Evolutionary conservation across 2,888 invertebrate genomes (phyloP).

Genomic region (Morinoia aosen): DNA sequence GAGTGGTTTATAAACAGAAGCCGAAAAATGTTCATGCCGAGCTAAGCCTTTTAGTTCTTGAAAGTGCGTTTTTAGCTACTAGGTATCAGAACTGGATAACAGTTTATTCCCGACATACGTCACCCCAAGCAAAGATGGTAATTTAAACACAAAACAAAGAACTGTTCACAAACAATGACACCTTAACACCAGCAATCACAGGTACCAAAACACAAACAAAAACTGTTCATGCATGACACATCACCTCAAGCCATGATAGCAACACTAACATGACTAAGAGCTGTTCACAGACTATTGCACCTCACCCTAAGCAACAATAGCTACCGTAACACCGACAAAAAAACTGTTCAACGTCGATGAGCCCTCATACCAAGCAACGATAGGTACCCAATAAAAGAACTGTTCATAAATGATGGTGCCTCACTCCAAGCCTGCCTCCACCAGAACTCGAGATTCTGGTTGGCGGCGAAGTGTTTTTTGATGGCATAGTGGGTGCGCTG

Average conservation of each 20-base stretch:
- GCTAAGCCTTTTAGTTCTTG: neutral
- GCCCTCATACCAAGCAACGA: neutral
- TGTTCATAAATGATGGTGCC: constrained; percentile 64
- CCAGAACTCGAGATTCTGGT: constrained; percentile 89
- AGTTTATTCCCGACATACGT: neutral
- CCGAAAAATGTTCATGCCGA: neutral
- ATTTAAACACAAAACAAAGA: neutral
- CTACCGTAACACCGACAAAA: neutral
- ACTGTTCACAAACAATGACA: too few relatives aligned
- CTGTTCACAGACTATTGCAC: too few relatives aligned
- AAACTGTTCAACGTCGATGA: too few relatives aligned
- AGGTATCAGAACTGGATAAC: neutral
- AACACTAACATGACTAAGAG: too few relatives aligned
- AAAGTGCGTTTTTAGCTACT: neutral
- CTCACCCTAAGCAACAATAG: neutral
- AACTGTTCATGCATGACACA: constrained; percentile 64
- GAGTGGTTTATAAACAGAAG: neutral
- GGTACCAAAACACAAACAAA: too few relatives aligned
- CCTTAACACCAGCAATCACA: neutral
- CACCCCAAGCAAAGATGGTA: neutral
- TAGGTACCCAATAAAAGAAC: neutral
- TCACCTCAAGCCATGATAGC: constrained; percentile 81
- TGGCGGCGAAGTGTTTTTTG: constrained; percentile 89
- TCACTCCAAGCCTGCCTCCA: constrained; percentile 96
- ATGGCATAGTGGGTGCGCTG: constrained; percentile 95